Evolutionary conservation across 2,888 invertebrate genomes (phyloP).

Genomic region (Hedya salicella): DNA sequence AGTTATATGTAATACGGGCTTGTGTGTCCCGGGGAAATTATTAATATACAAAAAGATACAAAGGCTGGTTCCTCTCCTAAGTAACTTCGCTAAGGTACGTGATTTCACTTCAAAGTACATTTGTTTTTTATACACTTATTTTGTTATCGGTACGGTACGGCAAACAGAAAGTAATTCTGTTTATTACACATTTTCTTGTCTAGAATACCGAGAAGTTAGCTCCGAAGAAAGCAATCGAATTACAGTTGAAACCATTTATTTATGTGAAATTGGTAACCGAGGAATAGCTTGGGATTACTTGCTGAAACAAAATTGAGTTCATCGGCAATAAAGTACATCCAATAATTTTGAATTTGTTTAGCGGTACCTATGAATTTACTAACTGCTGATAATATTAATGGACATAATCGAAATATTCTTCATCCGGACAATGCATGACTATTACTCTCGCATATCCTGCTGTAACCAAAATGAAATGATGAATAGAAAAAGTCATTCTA

Average conservation of each 20-base stretch:
- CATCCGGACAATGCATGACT: no score
- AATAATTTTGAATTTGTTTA: not conserved
- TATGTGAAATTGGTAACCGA: conserved; percentile 15
- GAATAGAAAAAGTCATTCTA: no score
- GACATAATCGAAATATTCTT: no score
- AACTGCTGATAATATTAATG: no score
- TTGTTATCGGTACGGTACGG: conserved; percentile 63
- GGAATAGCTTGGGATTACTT: conserved; percentile 1
- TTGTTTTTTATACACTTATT: conserved; percentile 54
- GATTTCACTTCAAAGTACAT: conserved; percentile 72
- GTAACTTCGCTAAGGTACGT: conserved; percentile 70
- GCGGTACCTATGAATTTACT: no score
- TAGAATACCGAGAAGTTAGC: conserved; percentile 57
- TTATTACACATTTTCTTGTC: conserved; percentile 61
- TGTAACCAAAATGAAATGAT: no score
- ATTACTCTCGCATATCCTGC: no score
- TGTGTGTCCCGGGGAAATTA: conserved; percentile 70
- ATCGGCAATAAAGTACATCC: not conserved
- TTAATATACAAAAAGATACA: conserved; percentile 76
- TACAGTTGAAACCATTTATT: conserved; percentile 32
- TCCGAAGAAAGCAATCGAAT: conserved; percentile 40
- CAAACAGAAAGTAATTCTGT: conserved; percentile 65
- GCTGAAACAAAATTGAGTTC: conserved; percentile 22
- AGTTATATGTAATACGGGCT: conserved; percentile 68
- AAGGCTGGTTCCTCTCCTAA: conserved; percentile 68